Percentiles rank a stretch among this genome's conserved stretches.
Conservation (phyloP, 2,797 vertebrate genomes). For the Rhinoraja longicauda region DNA sequence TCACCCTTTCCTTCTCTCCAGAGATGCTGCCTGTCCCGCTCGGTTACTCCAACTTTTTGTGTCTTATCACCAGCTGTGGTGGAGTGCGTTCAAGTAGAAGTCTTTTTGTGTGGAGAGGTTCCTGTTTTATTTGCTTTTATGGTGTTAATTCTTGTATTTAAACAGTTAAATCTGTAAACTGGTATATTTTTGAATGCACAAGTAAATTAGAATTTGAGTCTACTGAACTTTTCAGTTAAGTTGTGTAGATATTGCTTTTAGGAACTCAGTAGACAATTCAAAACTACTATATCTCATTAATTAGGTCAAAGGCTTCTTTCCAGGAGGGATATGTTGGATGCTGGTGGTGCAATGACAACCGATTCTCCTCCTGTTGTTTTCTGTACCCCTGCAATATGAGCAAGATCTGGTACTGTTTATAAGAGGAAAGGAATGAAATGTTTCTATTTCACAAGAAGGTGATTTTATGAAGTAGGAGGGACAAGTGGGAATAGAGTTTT, state of each 20-base stretch:
- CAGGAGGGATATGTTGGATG: background rate
- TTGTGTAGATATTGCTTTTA: background rate
- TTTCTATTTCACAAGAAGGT: background rate
- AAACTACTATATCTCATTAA: background rate
- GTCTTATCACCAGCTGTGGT: too few species aligned
- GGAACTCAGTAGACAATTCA: background rate
- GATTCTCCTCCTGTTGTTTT: too few species aligned
- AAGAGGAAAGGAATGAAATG: background rate
- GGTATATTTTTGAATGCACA: background rate
- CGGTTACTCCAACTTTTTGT: too few species aligned
- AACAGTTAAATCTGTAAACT: background rate
- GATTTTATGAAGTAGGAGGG: background rate
- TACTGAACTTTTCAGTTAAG: background rate
- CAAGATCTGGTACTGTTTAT: background rate
- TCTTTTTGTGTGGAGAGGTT: too few species aligned
- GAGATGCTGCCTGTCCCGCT: too few species aligned
- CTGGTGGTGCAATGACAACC: background rate
- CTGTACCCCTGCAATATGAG: background rate
- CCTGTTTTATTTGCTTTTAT: too few species aligned
- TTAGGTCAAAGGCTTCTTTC: background rate
- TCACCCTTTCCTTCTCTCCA: too few species aligned
- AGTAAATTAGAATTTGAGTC: background rate
- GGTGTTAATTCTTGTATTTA: too few species aligned
- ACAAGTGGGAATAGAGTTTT: background rate
- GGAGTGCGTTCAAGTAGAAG: too few species aligned